phyloP scores from a whole-genome alignment of 2,113 vertebrate species.

The Miniopterus natalensis region DNA sequence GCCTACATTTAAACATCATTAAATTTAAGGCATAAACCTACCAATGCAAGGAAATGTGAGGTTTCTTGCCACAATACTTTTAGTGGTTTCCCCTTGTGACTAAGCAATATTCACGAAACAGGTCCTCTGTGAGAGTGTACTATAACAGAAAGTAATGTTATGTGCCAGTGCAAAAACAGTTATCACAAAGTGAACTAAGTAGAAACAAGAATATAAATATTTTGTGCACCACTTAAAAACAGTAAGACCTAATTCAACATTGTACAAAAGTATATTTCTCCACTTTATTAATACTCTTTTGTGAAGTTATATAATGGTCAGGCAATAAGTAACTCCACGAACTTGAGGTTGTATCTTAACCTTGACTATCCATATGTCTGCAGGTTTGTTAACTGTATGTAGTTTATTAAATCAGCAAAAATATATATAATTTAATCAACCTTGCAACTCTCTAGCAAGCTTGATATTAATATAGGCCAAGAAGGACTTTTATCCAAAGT shows the following conservation, averaged over 20 bases:
- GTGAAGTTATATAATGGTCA: background rate
- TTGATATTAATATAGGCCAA: background rate
- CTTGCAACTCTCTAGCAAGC: background rate
- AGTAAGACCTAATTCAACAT: too few species aligned
- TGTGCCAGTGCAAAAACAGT: too few species aligned
- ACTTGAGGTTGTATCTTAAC: background rate
- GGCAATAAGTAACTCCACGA: background rate
- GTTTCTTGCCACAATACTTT: slow-evolving; percentile 33
- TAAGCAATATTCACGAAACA: too few species aligned
- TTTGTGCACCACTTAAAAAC: too few species aligned
- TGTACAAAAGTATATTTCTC: too few species aligned
- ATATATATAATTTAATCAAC: background rate
- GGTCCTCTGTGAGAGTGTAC: too few species aligned
- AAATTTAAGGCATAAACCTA: slow-evolving; percentile 60
- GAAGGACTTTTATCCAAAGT: background rate
- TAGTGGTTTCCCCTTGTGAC: background rate
- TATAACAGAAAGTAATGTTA: too few species aligned
- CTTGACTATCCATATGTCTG: background rate
- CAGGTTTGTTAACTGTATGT: background rate
- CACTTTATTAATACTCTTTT: too few species aligned
- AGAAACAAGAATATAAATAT: too few species aligned
- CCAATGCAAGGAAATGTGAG: slow-evolving; percentile 25
- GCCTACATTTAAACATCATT: slow-evolving; percentile 63
- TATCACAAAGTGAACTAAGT: too few species aligned
- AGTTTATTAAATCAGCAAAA: background rate